These are phyloP conservation scores for Acridotheres tristis DNA, from an alignment of 2,797 vertebrate genomes.

Conservation along the genomic window DNA sequence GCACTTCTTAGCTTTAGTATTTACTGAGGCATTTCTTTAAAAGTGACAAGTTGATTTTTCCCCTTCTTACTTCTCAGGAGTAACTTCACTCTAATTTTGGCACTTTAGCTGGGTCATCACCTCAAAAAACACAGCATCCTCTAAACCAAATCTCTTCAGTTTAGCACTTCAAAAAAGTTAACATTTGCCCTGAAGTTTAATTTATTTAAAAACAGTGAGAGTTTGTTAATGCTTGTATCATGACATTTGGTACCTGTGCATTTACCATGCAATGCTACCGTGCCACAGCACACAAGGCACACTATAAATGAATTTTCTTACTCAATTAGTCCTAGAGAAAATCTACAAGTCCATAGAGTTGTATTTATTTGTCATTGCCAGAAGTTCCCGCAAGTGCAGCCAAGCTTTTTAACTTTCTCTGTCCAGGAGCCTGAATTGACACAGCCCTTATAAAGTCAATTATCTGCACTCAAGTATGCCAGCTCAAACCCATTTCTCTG, in stretches of 20 bases:
- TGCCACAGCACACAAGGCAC: background rate
- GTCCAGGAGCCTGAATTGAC: background rate
- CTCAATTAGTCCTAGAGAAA: background rate
- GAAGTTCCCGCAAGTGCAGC: background rate
- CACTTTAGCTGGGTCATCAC: background rate
- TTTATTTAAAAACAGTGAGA: background rate
- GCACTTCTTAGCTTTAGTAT: background rate
- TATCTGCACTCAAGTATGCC: background rate
- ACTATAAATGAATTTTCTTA: background rate
- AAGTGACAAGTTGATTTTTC: background rate
- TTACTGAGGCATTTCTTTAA: background rate
- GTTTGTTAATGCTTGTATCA: background rate
- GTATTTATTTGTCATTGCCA: background rate
- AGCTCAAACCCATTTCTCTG: background rate
- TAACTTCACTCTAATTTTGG: background rate
- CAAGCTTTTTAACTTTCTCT: background rate
- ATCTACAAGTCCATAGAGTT: background rate
- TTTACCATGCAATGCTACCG: background rate
- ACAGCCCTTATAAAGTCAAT: background rate
- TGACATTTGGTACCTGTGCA: background rate
- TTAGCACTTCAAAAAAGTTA: background rate
- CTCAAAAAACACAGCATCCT: background rate
- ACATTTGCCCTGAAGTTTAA: background rate
- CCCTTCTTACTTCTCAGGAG: background rate
- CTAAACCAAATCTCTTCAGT: background rate